phyloP scores from a whole-genome alignment of 2,113 vertebrate species.

The Sinocyclocheilus grahami region DNA sequence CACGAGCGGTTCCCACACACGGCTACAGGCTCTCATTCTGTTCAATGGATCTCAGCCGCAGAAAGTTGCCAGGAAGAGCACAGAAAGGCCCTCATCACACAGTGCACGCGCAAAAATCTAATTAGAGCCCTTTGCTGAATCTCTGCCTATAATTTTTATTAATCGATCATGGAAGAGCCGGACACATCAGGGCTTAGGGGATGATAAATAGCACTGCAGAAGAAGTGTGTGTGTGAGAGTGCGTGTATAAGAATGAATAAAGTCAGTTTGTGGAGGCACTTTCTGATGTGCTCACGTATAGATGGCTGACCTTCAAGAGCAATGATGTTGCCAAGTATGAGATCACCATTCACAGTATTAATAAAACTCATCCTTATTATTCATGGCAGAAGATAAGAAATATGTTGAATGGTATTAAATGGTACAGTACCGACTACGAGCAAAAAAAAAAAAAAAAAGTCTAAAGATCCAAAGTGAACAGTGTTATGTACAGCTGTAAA shows the following conservation, averaged over 20 bases:
- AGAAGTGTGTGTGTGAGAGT: conserved; percentile 1
- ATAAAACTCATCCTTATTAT: neutral
- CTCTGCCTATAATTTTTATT: conserved; percentile 2
- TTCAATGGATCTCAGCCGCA: conserved; percentile 47
- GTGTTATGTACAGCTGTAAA: neutral
- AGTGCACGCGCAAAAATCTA: neutral
- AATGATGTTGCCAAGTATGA: conserved; percentile 51
- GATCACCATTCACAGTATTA: conserved; percentile 26
- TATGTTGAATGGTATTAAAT: neutral
- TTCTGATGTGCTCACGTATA: neutral
- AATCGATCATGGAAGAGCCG: conserved; percentile 37
- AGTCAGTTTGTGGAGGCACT: neutral
- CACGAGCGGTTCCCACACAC: conserved; percentile 67
- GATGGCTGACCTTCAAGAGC: conserved; percentile 51
- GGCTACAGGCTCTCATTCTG: conserved; percentile 63
- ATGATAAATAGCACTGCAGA: conserved; percentile 9
- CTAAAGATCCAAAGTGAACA: neutral
- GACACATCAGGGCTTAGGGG: neutral
- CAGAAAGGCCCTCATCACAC: neutral
- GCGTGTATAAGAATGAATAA: neutral
- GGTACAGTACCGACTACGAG: no score
- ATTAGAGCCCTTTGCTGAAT: conserved; percentile 33
- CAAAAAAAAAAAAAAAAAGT: neutral
- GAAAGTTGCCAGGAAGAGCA: neutral
- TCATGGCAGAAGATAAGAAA: neutral